Evolutionary conservation across 2,113 vertebrate genomes (phyloP).

Genomic region (Baryphthengus martii): DNA sequence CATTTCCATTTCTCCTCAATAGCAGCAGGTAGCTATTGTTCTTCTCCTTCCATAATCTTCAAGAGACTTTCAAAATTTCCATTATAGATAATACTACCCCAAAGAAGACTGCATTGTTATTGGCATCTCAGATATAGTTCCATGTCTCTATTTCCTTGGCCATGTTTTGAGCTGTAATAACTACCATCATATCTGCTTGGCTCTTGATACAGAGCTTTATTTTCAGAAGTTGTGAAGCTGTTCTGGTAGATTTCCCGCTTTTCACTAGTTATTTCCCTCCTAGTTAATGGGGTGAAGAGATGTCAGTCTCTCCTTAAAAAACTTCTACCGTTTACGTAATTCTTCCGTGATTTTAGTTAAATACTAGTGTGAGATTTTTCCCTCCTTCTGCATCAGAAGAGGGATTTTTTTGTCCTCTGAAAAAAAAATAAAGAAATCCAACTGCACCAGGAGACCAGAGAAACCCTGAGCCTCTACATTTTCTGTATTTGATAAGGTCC

Average conservation of each 20-base stretch:
- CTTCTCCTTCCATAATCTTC: not conserved
- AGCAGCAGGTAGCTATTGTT: conserved; percentile 24
- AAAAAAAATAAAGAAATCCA: too few species aligned
- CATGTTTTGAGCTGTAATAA: not conserved
- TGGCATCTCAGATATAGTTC: not conserved
- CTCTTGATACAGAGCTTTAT: not conserved
- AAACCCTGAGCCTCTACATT: not conserved
- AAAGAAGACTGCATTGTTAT: not conserved
- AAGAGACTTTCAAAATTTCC: conserved; percentile 9
- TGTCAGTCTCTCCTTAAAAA: not conserved
- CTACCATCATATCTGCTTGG: not conserved
- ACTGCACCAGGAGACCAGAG: not conserved
- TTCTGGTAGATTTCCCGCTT: not conserved
- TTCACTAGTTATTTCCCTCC: not conserved
- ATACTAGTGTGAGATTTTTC: rapidly evolving
- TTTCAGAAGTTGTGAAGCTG: not conserved
- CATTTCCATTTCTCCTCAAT: conserved; percentile 18
- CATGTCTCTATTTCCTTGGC: not conserved
- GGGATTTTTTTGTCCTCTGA: too few species aligned
- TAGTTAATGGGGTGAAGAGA: not conserved
- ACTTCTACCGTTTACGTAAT: not conserved
- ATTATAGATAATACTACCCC: not conserved
- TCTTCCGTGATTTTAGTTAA: not conserved
- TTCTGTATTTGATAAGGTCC: not conserved
- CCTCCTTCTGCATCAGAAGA: too few species aligned